A percentile compares a stretch with the other conserved stretches of the same genome.
These are phyloP conservation scores for Procambarus clarkii DNA, from an alignment of 1,140 invertebrate genomes.

Conservation along the genomic window DNA sequence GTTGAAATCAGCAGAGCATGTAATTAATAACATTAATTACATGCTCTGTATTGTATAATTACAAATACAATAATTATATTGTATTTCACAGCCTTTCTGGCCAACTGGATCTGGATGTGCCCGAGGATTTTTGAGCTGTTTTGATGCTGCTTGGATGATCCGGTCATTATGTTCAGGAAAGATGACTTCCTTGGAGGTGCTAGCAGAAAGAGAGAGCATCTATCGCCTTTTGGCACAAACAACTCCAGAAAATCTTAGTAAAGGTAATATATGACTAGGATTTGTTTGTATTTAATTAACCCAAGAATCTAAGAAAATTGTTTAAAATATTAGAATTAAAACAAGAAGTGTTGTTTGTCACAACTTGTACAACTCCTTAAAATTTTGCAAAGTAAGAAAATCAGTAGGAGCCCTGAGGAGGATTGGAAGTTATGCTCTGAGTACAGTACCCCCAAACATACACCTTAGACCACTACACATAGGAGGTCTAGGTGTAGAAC, in stretches of 20 bases:
- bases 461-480: no score
- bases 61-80: not conserved
- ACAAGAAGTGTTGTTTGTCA: no score
- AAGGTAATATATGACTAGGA: slow-evolving; percentile 76
- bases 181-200: slow-evolving; percentile 85
- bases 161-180: slow-evolving; percentile 86
- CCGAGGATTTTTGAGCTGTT: slow-evolving; percentile 94
- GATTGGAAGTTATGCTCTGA: no score
- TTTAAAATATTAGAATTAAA: not conserved
- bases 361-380: no score
- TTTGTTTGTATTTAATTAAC: not conserved
- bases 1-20: no score
- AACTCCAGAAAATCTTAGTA: slow-evolving; percentile 95
- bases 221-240: slow-evolving; percentile 94
- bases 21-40: no score
- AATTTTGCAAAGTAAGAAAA: no score
- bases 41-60: no score
- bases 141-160: slow-evolving; percentile 97
- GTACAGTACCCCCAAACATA: no score
- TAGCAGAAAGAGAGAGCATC: slow-evolving; percentile 96
- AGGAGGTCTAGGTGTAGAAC: no score
- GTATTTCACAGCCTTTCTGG: slow-evolving; percentile 90
- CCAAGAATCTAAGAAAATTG: not conserved
- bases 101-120: slow-evolving; percentile 98
- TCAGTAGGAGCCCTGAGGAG: no score